Percentiles rank a stretch among this genome's conserved stretches.
phyloP scores from a whole-genome alignment of 2,888 invertebrate genomes.

The Ryuthela nishihirai region DNA sequence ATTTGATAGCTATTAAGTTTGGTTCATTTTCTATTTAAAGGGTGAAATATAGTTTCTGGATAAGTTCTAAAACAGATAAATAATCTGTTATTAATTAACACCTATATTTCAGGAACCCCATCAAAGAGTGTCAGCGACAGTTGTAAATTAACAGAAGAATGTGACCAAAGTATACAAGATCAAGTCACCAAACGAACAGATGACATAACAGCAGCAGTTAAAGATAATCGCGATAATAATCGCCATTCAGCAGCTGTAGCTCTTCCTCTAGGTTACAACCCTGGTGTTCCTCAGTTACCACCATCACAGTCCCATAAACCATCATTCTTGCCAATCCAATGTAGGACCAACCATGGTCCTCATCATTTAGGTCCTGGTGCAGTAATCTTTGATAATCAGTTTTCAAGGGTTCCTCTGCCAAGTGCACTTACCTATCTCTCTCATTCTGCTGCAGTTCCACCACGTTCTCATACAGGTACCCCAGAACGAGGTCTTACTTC shows the following conservation, averaged over 20 bases:
- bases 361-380: conserved; percentile 27
- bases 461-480: conserved; percentile 28
- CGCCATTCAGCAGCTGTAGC: conserved; percentile 21
- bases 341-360: conserved; percentile 18
- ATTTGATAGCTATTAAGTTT: not conserved
- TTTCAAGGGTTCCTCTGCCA: conserved; percentile 32
- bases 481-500: conserved; percentile 26
- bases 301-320: conserved; percentile 29
- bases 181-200: conserved; percentile 20
- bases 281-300: conserved; percentile 27
- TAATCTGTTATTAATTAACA: too few species aligned
- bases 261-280: conserved; percentile 17
- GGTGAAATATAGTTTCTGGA: not conserved
- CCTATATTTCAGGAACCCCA: conserved; percentile 4
- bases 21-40: not conserved
- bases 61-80: not conserved
- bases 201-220: conserved; percentile 9
- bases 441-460: conserved; percentile 5
- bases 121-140: conserved; percentile 10
- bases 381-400: conserved; percentile 35
- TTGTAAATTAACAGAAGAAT: conserved; percentile 11
- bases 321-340: conserved; percentile 27
- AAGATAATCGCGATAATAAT: conserved; percentile 7
- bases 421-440: conserved; percentile 37
- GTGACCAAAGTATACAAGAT: conserved; percentile 9